Evolutionary conservation across 1,140 invertebrate genomes (phyloP).

Genomic region (Panulirus ornatus): DNA sequence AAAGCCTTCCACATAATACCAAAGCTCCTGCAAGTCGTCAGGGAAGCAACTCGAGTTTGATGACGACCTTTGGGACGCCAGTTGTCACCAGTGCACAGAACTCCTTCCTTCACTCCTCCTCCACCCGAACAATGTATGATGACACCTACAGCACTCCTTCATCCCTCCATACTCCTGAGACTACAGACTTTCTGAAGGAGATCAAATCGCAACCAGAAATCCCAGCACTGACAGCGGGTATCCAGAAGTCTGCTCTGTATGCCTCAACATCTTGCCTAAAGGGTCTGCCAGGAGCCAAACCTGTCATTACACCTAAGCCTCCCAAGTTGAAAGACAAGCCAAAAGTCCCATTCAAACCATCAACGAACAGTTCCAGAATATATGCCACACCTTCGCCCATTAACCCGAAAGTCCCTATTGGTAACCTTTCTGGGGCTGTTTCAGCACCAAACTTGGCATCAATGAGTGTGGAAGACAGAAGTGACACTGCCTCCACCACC

Average conservation of each 20-base stretch:
- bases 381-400: constrained; percentile 48
- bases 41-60: constrained; percentile 44
- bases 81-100: constrained; percentile 29
- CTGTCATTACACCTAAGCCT: constrained; percentile 74
- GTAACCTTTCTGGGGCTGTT: constrained; percentile 33
- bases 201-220: constrained; percentile 60
- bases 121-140: constrained; percentile 45
- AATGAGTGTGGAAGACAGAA: not conserved
- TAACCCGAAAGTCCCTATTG: constrained; percentile 39
- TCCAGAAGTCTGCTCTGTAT: constrained; percentile 72
- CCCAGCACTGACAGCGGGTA: constrained; percentile 63
- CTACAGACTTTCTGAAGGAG: constrained; percentile 63
- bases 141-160: constrained; percentile 49
- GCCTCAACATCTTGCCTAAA: constrained; percentile 67
- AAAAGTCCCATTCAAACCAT: constrained; percentile 71
- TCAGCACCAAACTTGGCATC: constrained; percentile 48
- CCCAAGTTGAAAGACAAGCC: constrained; percentile 75
- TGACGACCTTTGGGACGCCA: constrained; percentile 66
- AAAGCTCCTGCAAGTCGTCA: constrained; percentile 56
- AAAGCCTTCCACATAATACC: not conserved
- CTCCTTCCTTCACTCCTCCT: constrained; percentile 57
- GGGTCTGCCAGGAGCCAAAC: constrained; percentile 57
- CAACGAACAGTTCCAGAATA: constrained; percentile 20
- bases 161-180: constrained; percentile 26
- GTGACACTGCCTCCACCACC: constrained; percentile 32